Percentiles rank a stretch among this genome's conserved stretches.
phyloP scores from a whole-genome alignment of 2,888 invertebrate species.

The Seladonia tumulorum region DNA sequence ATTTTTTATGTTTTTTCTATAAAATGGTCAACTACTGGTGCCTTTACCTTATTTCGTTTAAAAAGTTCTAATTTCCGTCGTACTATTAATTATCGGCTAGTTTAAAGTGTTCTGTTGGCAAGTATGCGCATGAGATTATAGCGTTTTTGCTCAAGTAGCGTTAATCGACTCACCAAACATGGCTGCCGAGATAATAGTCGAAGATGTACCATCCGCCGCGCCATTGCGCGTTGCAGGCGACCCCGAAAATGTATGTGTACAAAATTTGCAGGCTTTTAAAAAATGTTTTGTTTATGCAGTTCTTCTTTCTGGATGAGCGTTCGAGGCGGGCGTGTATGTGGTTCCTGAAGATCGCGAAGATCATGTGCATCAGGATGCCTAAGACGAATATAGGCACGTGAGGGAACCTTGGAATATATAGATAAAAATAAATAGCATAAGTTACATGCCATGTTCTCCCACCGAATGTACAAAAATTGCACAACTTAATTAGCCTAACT shows the following conservation, averaged over 20 bases:
- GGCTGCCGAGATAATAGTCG: conserved; percentile 70
- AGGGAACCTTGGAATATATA: conserved; percentile 25
- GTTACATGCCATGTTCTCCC: neutral
- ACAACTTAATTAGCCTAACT: conserved; percentile 13
- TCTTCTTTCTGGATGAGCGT: conserved; percentile 21
- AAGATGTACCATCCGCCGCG: conserved; percentile 85
- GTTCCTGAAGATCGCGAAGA: conserved; percentile 84
- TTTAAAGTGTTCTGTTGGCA: no score
- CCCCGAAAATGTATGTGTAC: conserved; percentile 85
- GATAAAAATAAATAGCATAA: neutral
- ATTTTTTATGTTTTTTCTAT: no score
- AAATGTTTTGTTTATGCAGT: neutral
- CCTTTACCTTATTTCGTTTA: neutral
- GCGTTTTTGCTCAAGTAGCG: neutral
- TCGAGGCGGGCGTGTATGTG: conserved; percentile 58
- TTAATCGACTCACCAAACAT: conserved; percentile 37
- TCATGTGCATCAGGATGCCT: conserved; percentile 86
- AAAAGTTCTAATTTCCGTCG: neutral
- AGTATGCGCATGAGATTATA: neutral
- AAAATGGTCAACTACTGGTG: no score
- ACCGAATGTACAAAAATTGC: neutral
- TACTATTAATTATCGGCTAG: neutral
- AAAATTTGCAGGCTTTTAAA: conserved; percentile 66
- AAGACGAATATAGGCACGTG: conserved; percentile 65
- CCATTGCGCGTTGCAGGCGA: conserved; percentile 86